Base-by-base conservation (phyloP, 1,140 invertebrate species). In the Reticulitermes speratus region DNA sequence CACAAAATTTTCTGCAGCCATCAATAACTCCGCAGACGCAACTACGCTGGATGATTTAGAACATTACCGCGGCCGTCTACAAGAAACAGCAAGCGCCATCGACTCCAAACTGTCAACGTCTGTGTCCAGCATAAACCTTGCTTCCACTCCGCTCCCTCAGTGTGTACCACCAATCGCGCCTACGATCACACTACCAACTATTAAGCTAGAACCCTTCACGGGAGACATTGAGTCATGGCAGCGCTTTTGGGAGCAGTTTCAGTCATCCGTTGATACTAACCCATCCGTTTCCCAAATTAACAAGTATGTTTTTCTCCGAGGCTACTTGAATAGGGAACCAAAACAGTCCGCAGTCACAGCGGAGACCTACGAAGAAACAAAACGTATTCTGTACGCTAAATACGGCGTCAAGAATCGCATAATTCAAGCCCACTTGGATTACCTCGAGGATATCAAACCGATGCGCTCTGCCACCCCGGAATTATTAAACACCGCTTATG, bases 141-240 rank as follows among this genome's bases (percentile, higher is more conserved):
- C 16, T 1, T 0, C 14, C 14, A 84, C 32, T 30, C n/a, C 14
- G 11, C 84, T 30, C 30, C 11, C 44, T 44, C 30, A 45, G 44
- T n/a, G 14, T 5, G 5, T 12, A 32, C 38, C 44, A 0, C 6
- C 45, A 0, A 14, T 84, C 5, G 2, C 44, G 8, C 45, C 9
- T 23, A 14, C 44, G 7, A 7, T 82, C 9, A 82, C 12, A 52
- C 1, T 84, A 1, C n/a, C 38, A 1, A 44, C 52, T 11, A 45
- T 84, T 6, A 84, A 84, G 16, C 12, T 84, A 84, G 84, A 84
- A 84, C 84, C 38, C 8, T 52, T 52, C 52, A 23, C 25, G 9
- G 84, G 84, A 1, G 84, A 84, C 25, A 45, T 55, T 25, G 23
- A 84, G 45, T 3, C 44, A n/a, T 84, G 84, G 14, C 16, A 7